phyloP scores from a whole-genome alignment of 2,113 vertebrate genomes.

The Corythaixoides concolor region DNA sequence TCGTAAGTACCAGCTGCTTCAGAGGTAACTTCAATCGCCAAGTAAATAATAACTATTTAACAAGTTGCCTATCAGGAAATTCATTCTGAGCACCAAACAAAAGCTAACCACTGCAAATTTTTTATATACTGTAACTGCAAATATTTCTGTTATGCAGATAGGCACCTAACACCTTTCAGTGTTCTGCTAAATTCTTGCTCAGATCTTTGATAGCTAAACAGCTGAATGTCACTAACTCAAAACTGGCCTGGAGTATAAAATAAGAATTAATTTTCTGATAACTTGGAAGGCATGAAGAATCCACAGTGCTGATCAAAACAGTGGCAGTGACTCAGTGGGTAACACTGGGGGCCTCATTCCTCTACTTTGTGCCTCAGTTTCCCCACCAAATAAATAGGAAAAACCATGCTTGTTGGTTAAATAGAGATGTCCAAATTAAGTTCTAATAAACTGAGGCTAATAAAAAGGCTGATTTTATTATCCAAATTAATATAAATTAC shows the following conservation, averaged over 20 bases:
- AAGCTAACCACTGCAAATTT: neutral
- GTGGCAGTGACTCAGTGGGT: neutral
- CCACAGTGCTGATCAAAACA: neutral
- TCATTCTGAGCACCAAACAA: neutral
- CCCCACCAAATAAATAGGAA: neutral
- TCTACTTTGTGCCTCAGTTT: neutral
- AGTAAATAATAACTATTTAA: neutral
- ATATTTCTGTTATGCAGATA: neutral
- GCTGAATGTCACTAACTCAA: neutral
- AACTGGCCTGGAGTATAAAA: neutral
- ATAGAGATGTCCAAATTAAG: neutral
- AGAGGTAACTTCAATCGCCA: neutral
- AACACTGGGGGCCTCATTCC: neutral
- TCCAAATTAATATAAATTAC: neutral
- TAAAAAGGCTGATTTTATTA: neutral
- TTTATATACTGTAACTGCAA: neutral
- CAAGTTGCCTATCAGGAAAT: neutral
- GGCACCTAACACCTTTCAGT: neutral
- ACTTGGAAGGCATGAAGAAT: neutral
- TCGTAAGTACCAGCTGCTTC: neutral
- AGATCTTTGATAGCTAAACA: neutral
- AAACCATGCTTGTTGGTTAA: neutral
- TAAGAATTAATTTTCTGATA: neutral
- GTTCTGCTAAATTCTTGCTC: neutral
- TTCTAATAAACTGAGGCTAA: neutral